Base-by-base conservation (phyloP, 2,888 invertebrate species). In the Halocaridina rubra region DNA sequence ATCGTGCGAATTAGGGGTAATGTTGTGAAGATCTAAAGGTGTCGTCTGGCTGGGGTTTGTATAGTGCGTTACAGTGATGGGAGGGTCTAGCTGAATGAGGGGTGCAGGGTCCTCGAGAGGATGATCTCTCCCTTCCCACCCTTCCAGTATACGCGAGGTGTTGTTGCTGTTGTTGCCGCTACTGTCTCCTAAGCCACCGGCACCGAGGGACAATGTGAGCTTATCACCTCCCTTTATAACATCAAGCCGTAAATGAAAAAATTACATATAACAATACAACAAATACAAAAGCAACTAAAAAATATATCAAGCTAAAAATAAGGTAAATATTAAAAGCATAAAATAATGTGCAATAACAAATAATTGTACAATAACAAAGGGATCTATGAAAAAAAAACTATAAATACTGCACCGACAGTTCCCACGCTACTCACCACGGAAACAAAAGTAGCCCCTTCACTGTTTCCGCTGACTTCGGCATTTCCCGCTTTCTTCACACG, bases 401-500 rank as follows among this genome's bases (percentile, higher is more conserved):
- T n/a, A n/a, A n/a, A n/a, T n/a, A n/a, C n/a, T n/a, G n/a, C n/a
- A n/a, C n/a, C n/a, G n/a, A n/a, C n/a, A n/a, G n/a, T n/a, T 46
- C 7, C 29, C 16, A 19, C 8, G 29, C 29, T 53, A 93, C 94
- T 93, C 92, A 95, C 95, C 92, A 95, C 95, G 88, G 95, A 94
- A 88, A 95, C 94, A 90, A 95, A 95, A 79, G 95, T 95, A 87
- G 95, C 94, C 80, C 90, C 86, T 16, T 85, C 85, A 69, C 53
- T 69, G 24, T 75, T 76, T 16, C 79, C 75, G 24, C 74, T 67
- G 16, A 75, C 64, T n/a, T 82, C 82, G 32, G 79, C 64, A 67
- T 84, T 84, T 46, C 80, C 84, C n/a, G 80, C 75, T 59, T 86
- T 86, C 84, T 86, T 86, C 24, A 84, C 61, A 16, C 86, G 84